phyloP scores from a whole-genome alignment of 2,797 vertebrate species.

The Cheirogaleus major region DNA sequence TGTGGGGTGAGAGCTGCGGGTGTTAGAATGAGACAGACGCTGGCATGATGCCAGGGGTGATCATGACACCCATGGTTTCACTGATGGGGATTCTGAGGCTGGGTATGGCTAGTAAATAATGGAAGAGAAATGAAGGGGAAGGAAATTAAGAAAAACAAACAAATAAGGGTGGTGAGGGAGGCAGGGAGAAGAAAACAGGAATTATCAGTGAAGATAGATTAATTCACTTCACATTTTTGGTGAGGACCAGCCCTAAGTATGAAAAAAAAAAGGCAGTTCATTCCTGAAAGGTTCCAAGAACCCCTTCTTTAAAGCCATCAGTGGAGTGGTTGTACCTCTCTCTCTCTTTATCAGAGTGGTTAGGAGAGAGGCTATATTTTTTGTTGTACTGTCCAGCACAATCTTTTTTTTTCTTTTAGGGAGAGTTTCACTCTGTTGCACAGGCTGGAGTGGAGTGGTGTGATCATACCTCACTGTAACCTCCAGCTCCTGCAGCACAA shows the following conservation, averaged over 20 bases:
- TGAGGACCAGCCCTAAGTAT: neutral
- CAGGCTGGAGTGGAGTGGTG: neutral
- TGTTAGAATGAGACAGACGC: neutral
- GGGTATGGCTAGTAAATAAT: neutral
- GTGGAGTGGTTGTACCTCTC: neutral
- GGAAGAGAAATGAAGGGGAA: neutral
- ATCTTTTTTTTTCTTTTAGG: neutral
- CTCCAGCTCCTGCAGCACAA: neutral
- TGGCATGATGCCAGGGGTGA: too few species aligned
- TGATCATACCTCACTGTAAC: neutral
- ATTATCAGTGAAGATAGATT: neutral
- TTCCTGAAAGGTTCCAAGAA: neutral
- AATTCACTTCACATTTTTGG: neutral
- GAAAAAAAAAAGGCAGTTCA: neutral
- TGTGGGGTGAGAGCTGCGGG: fast-evolving
- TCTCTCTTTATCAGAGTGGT: neutral
- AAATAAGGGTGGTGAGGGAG: neutral
- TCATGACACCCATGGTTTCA: neutral
- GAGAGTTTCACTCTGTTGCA: neutral
- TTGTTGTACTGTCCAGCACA: neutral
- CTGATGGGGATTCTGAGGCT: neutral
- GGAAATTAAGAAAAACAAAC: neutral
- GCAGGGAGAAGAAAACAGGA: neutral
- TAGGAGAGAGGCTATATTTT: neutral
- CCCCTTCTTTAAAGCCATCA: neutral